A percentile compares a stretch with the other conserved stretches of the same genome.
These are phyloP conservation scores for Gryon sp. DNA, from an alignment of 1,140 invertebrate species.

Conservation along the genomic window DNA sequence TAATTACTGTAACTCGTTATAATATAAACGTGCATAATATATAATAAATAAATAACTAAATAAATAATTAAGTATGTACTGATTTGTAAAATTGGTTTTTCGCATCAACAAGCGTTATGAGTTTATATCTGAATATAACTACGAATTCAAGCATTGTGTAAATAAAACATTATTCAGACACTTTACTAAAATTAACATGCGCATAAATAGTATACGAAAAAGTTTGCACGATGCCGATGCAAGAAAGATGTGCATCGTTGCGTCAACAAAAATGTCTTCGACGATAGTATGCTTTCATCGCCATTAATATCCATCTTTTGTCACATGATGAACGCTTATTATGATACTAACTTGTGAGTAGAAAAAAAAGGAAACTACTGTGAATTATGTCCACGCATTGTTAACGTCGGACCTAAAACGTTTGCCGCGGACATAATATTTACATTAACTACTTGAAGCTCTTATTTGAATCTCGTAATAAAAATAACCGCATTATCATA, in stretches of 20 bases:
- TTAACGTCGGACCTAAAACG: slow-evolving; percentile 16
- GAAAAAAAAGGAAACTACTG: slow-evolving; percentile 1
- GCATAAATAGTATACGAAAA: too few relatives aligned
- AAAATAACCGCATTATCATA: slow-evolving; percentile 2
- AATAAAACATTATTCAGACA: too few relatives aligned
- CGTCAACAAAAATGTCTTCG: background rate
- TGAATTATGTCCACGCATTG: slow-evolving; percentile 21
- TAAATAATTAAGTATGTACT: too few relatives aligned
- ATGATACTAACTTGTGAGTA: background rate
- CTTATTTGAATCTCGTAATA: slow-evolving; percentile 11
- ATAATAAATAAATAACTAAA: too few relatives aligned
- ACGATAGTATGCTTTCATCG: slow-evolving; percentile 10
- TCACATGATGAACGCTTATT: background rate
- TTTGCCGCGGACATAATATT: slow-evolving; percentile 10
- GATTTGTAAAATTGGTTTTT: too few relatives aligned
- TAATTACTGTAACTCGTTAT: too few relatives aligned
- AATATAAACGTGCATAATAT: too few relatives aligned
- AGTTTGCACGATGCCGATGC: too few relatives aligned
- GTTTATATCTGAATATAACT: too few relatives aligned
- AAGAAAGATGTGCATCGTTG: too few relatives aligned
- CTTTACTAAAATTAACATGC: background rate
- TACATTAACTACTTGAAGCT: slow-evolving; percentile 25
- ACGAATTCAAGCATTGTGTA: too few relatives aligned
- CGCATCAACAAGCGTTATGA: too few relatives aligned
- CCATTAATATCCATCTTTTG: slow-evolving; percentile 6